Conservation (phyloP, 2,888 invertebrate species). For the Ectemnius cavifrons region DNA sequence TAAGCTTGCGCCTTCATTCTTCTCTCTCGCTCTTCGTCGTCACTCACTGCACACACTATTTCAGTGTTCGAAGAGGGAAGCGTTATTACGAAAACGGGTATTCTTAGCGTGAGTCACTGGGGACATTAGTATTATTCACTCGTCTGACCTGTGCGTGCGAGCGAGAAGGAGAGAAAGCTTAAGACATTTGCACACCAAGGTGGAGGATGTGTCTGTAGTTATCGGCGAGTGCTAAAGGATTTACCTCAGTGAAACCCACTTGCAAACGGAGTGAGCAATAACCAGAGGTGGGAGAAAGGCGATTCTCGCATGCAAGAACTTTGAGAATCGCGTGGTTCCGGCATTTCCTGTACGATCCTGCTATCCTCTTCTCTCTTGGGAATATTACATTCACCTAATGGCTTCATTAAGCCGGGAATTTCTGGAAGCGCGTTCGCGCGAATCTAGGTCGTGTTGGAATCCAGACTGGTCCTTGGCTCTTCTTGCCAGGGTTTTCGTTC, state of each 20-base stretch:
- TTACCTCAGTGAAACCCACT: neutral
- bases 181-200: no score
- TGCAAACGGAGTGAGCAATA: conserved; percentile 4
- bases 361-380: no score
- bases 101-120: conserved; percentile 31
- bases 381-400: conserved; percentile 23
- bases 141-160: conserved; percentile 1
- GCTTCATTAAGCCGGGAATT: conserved; percentile 65
- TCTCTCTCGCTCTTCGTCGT: no score
- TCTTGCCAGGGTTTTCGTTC: conserved; percentile 23
- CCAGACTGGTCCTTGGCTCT: conserved; percentile 1
- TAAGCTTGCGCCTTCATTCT: conserved; percentile 7
- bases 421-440: conserved; percentile 43
- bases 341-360: conserved; percentile 31
- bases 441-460: conserved; percentile 26
- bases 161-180: no score
- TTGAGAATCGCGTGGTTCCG: conserved; percentile 10
- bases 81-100: conserved; percentile 34
- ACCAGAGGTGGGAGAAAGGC: neutral
- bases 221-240: neutral
- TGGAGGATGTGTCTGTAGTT: no score
- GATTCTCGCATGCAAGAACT: neutral
- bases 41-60: neutral
- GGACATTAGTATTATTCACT: conserved; percentile 33
- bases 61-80: conserved; percentile 18